phyloP scores from a whole-genome alignment of 2,888 invertebrate species.

The Epiblema foenella region DNA sequence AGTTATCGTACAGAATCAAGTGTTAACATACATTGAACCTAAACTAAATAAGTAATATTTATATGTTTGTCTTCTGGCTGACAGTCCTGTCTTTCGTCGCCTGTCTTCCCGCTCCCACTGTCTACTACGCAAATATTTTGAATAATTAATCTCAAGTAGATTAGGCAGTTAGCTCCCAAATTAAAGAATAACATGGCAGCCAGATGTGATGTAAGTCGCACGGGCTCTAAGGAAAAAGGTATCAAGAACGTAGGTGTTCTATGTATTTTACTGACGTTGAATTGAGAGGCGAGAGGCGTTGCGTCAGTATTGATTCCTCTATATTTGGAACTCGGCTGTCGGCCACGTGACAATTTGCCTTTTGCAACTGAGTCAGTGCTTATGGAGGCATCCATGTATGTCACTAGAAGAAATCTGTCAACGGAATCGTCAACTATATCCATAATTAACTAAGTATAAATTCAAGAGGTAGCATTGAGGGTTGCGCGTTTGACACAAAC shows the following conservation, averaged over 20 bases:
- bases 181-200: slow-evolving; percentile 25
- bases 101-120: neutral
- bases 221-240: slow-evolving; percentile 14
- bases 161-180: slow-evolving; percentile 23
- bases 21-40: neutral
- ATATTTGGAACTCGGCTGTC: slow-evolving; percentile 42
- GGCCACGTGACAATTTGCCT: slow-evolving; percentile 34
- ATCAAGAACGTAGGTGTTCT: slow-evolving; percentile 1
- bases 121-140: slow-evolving; percentile 21
- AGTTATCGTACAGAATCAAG: too few species aligned
- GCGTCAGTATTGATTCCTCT: slow-evolving; percentile 44
- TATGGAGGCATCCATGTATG: neutral
- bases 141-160: slow-evolving; percentile 31
- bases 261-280: slow-evolving; percentile 4
- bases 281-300: slow-evolving; percentile 13
- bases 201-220: slow-evolving; percentile 33
- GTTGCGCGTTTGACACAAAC: neutral
- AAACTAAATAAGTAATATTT: neutral
- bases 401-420: neutral
- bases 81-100: neutral
- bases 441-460: neutral
- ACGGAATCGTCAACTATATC: neutral
- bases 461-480: neutral
- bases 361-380: slow-evolving; percentile 13
- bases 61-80: neutral